Conservation (phyloP, 2,888 invertebrate species). For the Callosobruchus maculatus region DNA sequence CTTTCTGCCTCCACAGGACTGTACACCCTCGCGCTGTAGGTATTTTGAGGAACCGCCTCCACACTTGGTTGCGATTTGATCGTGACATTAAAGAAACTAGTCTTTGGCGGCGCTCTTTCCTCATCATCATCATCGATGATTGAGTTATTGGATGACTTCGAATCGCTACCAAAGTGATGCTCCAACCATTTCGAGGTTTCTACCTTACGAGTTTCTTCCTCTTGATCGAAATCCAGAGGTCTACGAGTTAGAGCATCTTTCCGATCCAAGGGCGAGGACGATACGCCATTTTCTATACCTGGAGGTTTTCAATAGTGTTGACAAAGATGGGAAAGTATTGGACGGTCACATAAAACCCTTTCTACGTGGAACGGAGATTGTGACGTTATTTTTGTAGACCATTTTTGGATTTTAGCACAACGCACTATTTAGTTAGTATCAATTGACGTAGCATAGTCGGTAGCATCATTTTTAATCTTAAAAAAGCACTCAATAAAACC, state of each 20-base stretch:
- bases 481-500: too few relatives aligned
- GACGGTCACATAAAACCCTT: background rate
- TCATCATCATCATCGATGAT: slow-evolving; percentile 55
- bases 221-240: slow-evolving; percentile 80
- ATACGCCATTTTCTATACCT: slow-evolving; percentile 35
- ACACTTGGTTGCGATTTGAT: slow-evolving; percentile 63
- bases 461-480: too few relatives aligned
- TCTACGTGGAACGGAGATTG: too few relatives aligned
- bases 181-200: slow-evolving; percentile 91
- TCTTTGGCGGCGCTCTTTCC: slow-evolving; percentile 59
- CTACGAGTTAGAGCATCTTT: slow-evolving; percentile 79
- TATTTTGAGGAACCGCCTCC: slow-evolving; percentile 38
- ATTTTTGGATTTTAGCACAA: too few relatives aligned
- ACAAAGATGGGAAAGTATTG: background rate
- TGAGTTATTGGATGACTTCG: slow-evolving; percentile 69
- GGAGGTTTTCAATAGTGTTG: slow-evolving; percentile 7
- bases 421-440: too few relatives aligned
- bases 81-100: slow-evolving; percentile 73
- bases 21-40: slow-evolving; percentile 43
- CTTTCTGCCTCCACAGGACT: slow-evolving; percentile 49
- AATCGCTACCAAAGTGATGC: slow-evolving; percentile 86
- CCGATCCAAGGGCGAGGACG: slow-evolving; percentile 55
- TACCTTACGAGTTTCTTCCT: slow-evolving; percentile 83
- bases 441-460: too few relatives aligned
- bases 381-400: too few relatives aligned